Evolutionary conservation across 2,888 invertebrate genomes (phyloP).

Genomic region (Amblyteles armatorius): DNA sequence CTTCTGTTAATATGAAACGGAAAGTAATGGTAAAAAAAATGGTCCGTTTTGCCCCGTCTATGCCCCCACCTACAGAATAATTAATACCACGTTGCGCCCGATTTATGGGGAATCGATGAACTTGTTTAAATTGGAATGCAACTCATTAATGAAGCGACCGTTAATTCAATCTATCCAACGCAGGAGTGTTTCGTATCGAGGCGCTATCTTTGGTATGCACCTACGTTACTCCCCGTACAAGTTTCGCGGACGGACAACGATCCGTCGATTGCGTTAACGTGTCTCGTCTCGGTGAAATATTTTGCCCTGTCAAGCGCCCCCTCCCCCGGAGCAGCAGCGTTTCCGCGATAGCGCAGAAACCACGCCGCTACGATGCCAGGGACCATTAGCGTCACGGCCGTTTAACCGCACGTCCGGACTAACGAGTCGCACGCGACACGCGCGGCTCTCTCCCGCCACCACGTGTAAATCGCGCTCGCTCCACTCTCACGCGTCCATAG

Average conservation of each 20-base stretch:
- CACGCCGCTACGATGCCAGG: constrained; percentile 71
- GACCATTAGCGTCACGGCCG: constrained; percentile 79
- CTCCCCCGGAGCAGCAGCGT: constrained; percentile 5
- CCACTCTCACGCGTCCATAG: constrained; percentile 10
- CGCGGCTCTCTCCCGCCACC: constrained; percentile 45
- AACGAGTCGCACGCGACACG: constrained; percentile 81
- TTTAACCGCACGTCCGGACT: constrained; percentile 75
- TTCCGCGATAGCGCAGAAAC: constrained; percentile 16
- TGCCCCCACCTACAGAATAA: constrained; percentile 3
- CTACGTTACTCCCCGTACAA: neutral
- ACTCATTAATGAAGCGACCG: too few species aligned
- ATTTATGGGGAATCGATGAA: constrained; percentile 35
- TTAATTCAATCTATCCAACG: too few species aligned
- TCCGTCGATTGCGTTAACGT: constrained; percentile 61
- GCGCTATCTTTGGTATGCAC: too few species aligned
- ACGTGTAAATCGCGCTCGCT: constrained; percentile 57
- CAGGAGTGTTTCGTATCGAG: too few species aligned
- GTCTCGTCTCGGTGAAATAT: constrained; percentile 54
- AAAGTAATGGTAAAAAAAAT: too few species aligned
- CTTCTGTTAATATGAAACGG: too few species aligned
- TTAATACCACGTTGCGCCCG: constrained; percentile 2
- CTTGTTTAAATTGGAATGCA: constrained; percentile 17
- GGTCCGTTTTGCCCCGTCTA: too few species aligned
- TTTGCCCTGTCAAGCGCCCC: constrained; percentile 59
- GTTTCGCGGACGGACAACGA: constrained; percentile 34